Evolutionary conservation across 2,113 vertebrate species (phyloP).

Genomic region (Plestiodon gilberti): DNA sequence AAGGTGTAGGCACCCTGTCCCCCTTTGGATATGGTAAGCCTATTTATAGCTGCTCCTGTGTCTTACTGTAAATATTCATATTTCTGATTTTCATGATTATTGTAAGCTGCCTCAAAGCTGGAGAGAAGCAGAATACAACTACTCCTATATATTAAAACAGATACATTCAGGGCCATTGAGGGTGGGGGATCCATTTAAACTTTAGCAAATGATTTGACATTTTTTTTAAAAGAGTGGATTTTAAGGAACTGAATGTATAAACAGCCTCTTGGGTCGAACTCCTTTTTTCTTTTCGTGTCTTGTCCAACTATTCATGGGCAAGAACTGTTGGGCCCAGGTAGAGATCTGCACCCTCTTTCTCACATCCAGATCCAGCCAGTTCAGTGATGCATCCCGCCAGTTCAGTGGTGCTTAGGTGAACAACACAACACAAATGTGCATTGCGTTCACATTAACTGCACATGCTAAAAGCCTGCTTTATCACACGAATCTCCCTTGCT

Average conservation of each 20-base stretch:
- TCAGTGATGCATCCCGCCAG: background rate
- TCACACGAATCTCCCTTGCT: background rate
- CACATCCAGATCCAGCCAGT: no score
- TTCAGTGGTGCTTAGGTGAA: constrained; percentile 2
- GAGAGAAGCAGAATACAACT: background rate
- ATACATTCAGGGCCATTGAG: background rate
- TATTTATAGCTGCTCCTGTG: background rate
- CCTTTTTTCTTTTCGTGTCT: background rate
- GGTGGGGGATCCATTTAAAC: background rate
- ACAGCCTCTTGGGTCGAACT: background rate
- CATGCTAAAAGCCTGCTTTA: constrained; percentile 20
- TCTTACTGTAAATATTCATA: no score
- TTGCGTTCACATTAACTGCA: background rate
- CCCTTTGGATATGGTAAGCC: no score
- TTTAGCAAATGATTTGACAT: background rate
- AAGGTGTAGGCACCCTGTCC: no score
- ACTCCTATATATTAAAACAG: background rate
- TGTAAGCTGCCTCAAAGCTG: background rate
- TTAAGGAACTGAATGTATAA: background rate
- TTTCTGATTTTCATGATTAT: background rate
- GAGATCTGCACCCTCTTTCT: background rate
- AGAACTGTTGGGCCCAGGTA: background rate
- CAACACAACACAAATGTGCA: constrained; percentile 18
- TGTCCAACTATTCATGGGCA: background rate
- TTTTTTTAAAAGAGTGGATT: background rate